These are phyloP conservation scores for Tragelaphus scriptus DNA, from an alignment of 2,113 vertebrate genomes.

Conservation along the genomic window DNA sequence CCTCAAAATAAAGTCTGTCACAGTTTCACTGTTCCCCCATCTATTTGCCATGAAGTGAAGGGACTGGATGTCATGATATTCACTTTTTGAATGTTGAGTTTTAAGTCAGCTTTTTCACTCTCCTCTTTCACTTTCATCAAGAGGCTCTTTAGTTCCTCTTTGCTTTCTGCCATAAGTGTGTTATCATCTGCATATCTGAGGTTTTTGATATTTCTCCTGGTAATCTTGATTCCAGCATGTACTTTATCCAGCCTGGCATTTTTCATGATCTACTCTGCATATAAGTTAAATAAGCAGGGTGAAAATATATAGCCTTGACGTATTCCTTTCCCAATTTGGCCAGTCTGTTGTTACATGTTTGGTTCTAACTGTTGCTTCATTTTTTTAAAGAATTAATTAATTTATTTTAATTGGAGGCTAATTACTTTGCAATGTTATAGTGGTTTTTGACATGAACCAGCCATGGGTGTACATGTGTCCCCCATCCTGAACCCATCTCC, in stretches of 20 bases:
- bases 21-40: not conserved
- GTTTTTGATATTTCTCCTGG: not conserved
- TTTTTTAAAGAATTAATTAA: accelerated
- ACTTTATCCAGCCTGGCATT: not conserved
- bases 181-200: not conserved
- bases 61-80: not conserved
- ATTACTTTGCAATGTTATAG: not conserved
- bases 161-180: not conserved
- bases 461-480: not conserved
- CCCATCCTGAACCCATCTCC: not conserved
- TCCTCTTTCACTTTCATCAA: not conserved
- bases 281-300: not conserved
- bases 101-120: not conserved
- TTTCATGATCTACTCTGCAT: not conserved
- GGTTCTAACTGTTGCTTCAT: not conserved
- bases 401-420: not conserved
- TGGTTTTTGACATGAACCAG: not conserved
- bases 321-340: not conserved
- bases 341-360: not conserved
- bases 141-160: not conserved
- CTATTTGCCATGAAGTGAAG: not conserved
- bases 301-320: not conserved
- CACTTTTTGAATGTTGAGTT: not conserved
- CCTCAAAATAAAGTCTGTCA: not conserved
- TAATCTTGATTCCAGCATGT: not conserved